Conservation (phyloP, 2,888 invertebrate genomes). For the Unio pictorum region DNA sequence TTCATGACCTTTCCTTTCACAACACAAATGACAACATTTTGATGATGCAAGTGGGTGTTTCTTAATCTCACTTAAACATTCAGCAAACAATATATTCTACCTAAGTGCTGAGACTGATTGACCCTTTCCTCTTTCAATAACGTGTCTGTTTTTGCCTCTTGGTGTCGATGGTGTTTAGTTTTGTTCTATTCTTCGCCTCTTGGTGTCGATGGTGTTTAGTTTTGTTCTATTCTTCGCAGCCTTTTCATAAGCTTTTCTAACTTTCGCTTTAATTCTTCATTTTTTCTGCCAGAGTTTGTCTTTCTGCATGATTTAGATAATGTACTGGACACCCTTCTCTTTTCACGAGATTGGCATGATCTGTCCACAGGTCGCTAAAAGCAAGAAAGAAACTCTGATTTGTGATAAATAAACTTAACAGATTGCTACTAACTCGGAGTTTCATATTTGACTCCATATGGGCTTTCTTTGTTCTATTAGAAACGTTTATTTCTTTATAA, state of each 20-base stretch:
- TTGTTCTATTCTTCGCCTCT: not conserved
- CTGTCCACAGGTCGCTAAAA: too few relatives aligned
- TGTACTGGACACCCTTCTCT: not conserved
- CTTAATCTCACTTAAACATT: constrained; percentile 1
- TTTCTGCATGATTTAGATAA: constrained; percentile 1
- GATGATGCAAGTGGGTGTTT: not conserved
- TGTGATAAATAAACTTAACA: too few relatives aligned
- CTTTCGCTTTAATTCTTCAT: not conserved
- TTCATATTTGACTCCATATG: too few relatives aligned
- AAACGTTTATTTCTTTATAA: too few relatives aligned
- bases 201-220: not conserved
- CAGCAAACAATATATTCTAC: constrained; percentile 6
- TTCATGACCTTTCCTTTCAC: not conserved
- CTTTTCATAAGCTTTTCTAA: not conserved
- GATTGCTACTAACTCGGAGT: too few relatives aligned
- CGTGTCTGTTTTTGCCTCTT: not conserved
- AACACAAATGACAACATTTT: not conserved
- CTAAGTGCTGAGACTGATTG: not conserved
- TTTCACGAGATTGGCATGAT: not conserved
- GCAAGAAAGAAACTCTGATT: too few relatives aligned
- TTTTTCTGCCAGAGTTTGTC: not conserved
- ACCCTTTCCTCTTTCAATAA: not conserved
- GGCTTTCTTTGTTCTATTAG: too few relatives aligned
- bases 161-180: not conserved
- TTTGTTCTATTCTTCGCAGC: not conserved